Evolutionary conservation across 2,797 vertebrate species (phyloP).

Genomic region (Amblyraja radiata): DNA sequence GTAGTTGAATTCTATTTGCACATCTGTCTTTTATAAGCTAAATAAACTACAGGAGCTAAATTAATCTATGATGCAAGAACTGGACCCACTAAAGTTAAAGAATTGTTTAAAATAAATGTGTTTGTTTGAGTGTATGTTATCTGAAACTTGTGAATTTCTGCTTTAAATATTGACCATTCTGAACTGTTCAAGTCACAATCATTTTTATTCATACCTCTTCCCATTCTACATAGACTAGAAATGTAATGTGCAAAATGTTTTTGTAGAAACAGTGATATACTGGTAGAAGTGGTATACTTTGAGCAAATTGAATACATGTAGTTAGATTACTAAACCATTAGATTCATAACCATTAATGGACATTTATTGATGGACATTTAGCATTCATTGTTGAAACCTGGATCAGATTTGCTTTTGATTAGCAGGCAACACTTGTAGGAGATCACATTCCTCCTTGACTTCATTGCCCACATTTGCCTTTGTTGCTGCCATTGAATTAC

Average conservation of each 20-base stretch:
- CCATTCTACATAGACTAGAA: background rate
- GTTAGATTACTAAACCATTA: background rate
- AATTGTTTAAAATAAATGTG: background rate
- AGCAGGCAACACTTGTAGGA: background rate
- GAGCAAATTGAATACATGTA: background rate
- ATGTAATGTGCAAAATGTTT: background rate
- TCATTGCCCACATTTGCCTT: background rate
- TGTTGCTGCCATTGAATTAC: background rate
- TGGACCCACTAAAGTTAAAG: constrained; percentile 4
- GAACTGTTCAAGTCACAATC: background rate
- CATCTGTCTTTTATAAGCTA: constrained; percentile 22
- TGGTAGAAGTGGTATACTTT: background rate
- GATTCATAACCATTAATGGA: no score
- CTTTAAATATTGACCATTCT: background rate
- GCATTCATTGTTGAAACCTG: background rate
- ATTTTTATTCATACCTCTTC: background rate
- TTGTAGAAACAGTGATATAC: background rate
- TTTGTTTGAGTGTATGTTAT: background rate
- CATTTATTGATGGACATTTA: background rate
- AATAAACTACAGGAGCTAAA: background rate
- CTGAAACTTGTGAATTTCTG: constrained; percentile 3
- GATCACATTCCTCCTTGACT: background rate
- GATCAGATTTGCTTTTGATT: background rate
- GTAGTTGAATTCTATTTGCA: constrained; percentile 12
- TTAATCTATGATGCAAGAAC: background rate